phyloP scores from a whole-genome alignment of 2,113 vertebrate genomes.

The Bos javanicus region DNA sequence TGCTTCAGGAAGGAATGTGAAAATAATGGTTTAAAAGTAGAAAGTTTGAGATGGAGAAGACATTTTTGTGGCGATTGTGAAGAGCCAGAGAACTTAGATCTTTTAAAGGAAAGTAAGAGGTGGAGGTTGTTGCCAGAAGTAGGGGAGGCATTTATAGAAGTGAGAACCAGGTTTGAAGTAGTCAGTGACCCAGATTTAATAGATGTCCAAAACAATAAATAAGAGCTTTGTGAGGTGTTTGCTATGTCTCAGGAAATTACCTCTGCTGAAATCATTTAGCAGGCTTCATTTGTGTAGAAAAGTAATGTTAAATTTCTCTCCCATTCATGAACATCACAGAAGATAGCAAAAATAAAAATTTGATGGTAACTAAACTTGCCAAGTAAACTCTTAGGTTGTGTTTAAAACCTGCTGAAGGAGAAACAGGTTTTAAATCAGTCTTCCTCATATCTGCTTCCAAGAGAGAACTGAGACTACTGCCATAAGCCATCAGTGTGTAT shows the following conservation, averaged over 20 bases:
- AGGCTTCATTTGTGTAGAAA: constrained; percentile 23
- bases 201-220: neutral
- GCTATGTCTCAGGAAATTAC: neutral
- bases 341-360: neutral
- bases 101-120: neutral
- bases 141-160: neutral
- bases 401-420: neutral
- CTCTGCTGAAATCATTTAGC: neutral
- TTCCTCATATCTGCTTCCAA: neutral
- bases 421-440: constrained; percentile 9
- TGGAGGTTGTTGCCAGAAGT: neutral
- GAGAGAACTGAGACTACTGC: neutral
- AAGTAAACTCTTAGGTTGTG: neutral
- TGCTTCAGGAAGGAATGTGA: neutral
- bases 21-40: neutral
- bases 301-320: constrained; percentile 15
- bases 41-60: neutral
- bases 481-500: neutral
- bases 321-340: neutral
- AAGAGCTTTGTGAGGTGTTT: neutral
- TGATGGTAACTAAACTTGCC: neutral
- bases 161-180: neutral
- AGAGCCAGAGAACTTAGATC: neutral
- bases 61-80: neutral
- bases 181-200: neutral